Percentiles rank a stretch among this genome's conserved stretches.
Conservation (phyloP, 2,113 vertebrate genomes). For the Plecturocebus donacophilus region DNA sequence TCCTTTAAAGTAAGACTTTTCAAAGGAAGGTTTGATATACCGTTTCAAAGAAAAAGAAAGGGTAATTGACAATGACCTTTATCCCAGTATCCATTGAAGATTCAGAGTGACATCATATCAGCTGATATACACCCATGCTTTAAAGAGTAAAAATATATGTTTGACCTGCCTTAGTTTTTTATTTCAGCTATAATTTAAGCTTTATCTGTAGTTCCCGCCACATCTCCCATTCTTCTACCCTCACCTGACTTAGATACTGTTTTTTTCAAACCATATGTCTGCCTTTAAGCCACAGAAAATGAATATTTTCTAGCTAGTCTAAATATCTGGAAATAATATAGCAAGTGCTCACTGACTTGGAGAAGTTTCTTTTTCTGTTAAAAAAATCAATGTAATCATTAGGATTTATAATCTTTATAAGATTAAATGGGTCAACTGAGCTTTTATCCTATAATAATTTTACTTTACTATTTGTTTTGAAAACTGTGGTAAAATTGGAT, state of each 20-base stretch:
- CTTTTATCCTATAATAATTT: slow-evolving; percentile 16
- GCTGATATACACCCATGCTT: background rate
- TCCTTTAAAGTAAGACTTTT: slow-evolving; percentile 52
- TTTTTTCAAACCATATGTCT: background rate
- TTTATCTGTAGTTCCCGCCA: background rate
- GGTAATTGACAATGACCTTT: slow-evolving; percentile 25
- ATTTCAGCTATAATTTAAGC: slow-evolving; percentile 6
- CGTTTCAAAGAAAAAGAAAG: slow-evolving; percentile 48
- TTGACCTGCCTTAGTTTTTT: background rate
- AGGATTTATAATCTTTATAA: background rate
- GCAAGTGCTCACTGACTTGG: background rate
- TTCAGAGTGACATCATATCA: background rate
- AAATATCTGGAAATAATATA: slow-evolving; percentile 36
- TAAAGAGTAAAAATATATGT: slow-evolving; percentile 5
- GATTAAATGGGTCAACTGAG: background rate
- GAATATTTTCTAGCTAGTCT: background rate
- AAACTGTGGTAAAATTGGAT: background rate
- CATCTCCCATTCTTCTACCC: background rate
- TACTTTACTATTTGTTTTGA: slow-evolving; percentile 14
- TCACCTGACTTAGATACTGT: background rate
- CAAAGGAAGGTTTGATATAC: slow-evolving; percentile 38
- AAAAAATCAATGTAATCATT: background rate
- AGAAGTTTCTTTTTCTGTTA: background rate
- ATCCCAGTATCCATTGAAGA: background rate
- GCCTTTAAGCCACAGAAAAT: slow-evolving; percentile 14